Percentiles rank a stretch among this genome's conserved stretches.
These are phyloP conservation scores for Chelonus formosanus DNA, from an alignment of 2,888 invertebrate genomes.

Conservation along the genomic window DNA sequence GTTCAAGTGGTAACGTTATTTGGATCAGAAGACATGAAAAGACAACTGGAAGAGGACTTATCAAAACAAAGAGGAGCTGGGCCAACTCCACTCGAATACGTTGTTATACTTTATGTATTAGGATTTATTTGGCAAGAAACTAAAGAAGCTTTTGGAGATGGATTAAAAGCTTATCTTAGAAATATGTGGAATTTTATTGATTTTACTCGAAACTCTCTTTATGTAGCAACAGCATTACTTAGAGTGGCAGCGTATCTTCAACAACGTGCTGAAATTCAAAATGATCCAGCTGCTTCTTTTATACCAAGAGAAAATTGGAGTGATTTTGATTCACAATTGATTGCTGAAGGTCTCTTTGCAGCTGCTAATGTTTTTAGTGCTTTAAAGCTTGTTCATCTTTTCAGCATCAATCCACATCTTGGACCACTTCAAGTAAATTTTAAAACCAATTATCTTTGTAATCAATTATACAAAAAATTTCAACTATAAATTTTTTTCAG, in stretches of 20 bases:
- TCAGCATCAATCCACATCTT: slow-evolving; percentile 92
- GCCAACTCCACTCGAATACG: slow-evolving; percentile 84
- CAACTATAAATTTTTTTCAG: slow-evolving; percentile 72
- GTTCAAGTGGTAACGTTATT: slow-evolving; percentile 77
- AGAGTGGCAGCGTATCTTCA: slow-evolving; percentile 79
- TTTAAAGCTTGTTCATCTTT: slow-evolving; percentile 88
- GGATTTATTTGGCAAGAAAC: slow-evolving; percentile 94
- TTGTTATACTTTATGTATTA: slow-evolving; percentile 84
- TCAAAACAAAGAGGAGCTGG: slow-evolving; percentile 82
- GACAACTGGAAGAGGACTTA: slow-evolving; percentile 71
- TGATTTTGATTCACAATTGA: slow-evolving; percentile 91
- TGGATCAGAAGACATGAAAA: slow-evolving; percentile 76
- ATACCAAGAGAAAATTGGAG: slow-evolving; percentile 89
- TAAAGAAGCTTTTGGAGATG: slow-evolving; percentile 87
- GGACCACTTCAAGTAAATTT: slow-evolving; percentile 79
- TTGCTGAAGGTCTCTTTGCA: slow-evolving; percentile 92
- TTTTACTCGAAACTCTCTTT: slow-evolving; percentile 88
- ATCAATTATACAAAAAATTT: no score
- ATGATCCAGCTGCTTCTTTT: slow-evolving; percentile 75
- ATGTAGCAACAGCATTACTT: slow-evolving; percentile 77
- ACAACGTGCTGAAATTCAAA: slow-evolving; percentile 75
- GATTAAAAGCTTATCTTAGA: slow-evolving; percentile 84
- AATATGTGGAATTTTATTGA: slow-evolving; percentile 98
- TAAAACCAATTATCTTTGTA: no score
- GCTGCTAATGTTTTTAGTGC: slow-evolving; percentile 95